Conservation (phyloP, 2,888 invertebrate genomes). For the Incurvaria masculella region DNA sequence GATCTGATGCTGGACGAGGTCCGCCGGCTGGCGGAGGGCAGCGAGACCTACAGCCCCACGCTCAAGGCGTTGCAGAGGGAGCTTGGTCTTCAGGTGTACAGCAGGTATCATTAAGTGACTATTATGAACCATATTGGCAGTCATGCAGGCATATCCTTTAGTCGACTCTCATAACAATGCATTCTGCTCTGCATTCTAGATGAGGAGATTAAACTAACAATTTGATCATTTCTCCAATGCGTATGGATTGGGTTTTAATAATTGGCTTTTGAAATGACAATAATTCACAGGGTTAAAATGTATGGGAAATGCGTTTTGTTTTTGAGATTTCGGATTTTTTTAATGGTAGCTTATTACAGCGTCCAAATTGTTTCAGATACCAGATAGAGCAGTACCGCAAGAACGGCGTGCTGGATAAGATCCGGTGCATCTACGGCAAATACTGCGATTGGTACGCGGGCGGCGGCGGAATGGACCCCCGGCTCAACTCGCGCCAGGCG, state of each 20-base stretch:
- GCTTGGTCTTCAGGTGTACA: constrained; percentile 67
- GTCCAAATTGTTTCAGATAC: too few species aligned
- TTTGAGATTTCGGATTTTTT: too few species aligned
- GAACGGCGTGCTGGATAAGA: constrained; percentile 65
- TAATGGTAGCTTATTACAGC: too few species aligned
- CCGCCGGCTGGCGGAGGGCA: constrained; percentile 68
- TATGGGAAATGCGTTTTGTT: too few species aligned
- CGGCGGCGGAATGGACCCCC: constrained; percentile 28
- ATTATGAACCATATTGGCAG: not conserved
- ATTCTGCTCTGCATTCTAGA: too few species aligned
- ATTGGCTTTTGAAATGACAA: too few species aligned
- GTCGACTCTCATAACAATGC: too few species aligned
- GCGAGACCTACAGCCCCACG: constrained; percentile 76
- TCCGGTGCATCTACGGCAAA: constrained; percentile 55
- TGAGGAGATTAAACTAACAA: too few species aligned
- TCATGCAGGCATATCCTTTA: too few species aligned
- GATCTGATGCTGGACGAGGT: constrained; percentile 68
- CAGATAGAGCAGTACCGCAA: constrained; percentile 64
- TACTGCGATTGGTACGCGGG: constrained; percentile 65
- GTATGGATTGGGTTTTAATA: too few species aligned
- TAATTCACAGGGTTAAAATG: too few species aligned
- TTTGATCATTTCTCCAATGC: too few species aligned
- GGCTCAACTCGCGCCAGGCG: constrained; percentile 61
- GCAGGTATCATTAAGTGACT: constrained; percentile 31
- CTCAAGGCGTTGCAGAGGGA: constrained; percentile 61